Base-by-base conservation (phyloP, 2,888 invertebrate species). In the Seladonia tumulorum region DNA sequence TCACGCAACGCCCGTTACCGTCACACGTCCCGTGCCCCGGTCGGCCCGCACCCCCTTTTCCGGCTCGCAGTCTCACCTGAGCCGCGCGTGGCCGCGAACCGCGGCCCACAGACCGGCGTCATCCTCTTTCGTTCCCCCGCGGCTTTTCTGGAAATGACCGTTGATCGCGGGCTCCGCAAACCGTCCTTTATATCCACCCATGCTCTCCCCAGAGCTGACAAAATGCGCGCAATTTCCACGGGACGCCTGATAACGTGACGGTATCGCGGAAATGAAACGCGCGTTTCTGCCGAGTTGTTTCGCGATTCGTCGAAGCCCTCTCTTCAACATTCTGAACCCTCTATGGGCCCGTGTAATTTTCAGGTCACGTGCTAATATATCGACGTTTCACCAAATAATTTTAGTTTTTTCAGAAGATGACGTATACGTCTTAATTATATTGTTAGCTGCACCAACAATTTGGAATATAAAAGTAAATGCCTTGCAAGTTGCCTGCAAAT, bases 91-190 rank as follows among this genome's bases (percentile, higher is more conserved):
- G 60, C 53, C 42, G 18, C 47, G 5, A 7, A 25, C 68, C 42
- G n/a, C 53, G 72, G 10, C 57, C n/a, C n/a, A 12, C 57, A n/a
- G 12, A 57, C n/a, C 57, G 57, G 39, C 70, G 76, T 85, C 81
- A 60, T 79, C 66, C 76, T 68, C 29, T 82, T 80, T 77, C 76
- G 77, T 68, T 79, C 25, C 60, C 57, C 29, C n/a, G 76, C 7
- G 80, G 83, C 81, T 79, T 85, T 77, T 70, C 87, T 86, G 89
- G 84, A 89, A 91, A 91, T 90, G 88, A 90, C 87, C 87, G 91
- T 89, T 91, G 86, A 91, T 91, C 91, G 91, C 74, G 79, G 66
- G 66, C 53, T 79, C 42, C 81, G 60, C 74, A 73, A 81, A 84
- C 87, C 79, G 81, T 82, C 81, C 87, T 83, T 81, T 79, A 76